Base-by-base conservation (phyloP, 2,797 vertebrate species). In the Anguilla pacifica region DNA sequence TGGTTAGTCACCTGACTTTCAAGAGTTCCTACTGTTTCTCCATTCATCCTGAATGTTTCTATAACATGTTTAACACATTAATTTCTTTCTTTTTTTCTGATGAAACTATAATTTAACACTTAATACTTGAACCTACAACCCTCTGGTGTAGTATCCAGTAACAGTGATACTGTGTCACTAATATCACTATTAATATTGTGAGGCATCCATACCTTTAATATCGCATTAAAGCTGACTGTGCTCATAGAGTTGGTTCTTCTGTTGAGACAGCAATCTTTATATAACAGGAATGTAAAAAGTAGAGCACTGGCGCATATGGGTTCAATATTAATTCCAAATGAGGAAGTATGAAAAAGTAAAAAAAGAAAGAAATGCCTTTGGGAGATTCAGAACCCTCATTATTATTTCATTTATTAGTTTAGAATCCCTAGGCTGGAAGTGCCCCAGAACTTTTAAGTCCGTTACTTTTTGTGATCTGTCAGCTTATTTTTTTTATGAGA, bases 371-470 rank as follows among this genome's bases (percentile, higher is more conserved):
- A 77, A 90, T 49, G 85, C 83, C 90, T 89, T 72, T 85, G 31
- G 70, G 90, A 91, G 88, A 85, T 91, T 91, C 84, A 89, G 90
- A 92, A 89, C 89, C 87, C 88, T 91, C 89, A 88, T 88, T 91
- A 89, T 84, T 90, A 91, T 89, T 91, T 93, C 89, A 92, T 92
- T 92, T 91, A 91, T 90, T 90, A 89, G 87, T 92, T 93, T 94
- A 72, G 90, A 93, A 92, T 94, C 92, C 93, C 53, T 67, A 61
- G 7, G 70, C 91, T 92, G 88, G 89, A 93, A 93, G 92, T 91
- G 89, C 87, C 92, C 90, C 87, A 85, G 92, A 92, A 91, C 86
- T 90, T 92, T 91, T 91, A 92, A 94, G 93, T 93, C 92, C 89
- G 70, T 88, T 84, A 89, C 86, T 85, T 90, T 92, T 90, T 91